These are phyloP conservation scores for Bibio marci DNA, from an alignment of 2,888 invertebrate species.

Conservation along the genomic window DNA sequence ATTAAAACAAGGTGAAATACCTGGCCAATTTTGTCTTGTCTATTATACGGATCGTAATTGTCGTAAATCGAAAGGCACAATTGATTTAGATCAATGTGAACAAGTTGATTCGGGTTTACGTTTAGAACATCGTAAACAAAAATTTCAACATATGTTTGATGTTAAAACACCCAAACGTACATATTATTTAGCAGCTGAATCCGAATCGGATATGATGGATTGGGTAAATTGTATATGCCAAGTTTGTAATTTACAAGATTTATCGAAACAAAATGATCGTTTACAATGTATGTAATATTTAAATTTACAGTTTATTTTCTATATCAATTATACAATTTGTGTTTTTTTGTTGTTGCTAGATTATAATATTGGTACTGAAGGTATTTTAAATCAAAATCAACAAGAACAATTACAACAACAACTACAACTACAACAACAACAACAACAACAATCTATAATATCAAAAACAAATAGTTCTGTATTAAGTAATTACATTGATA, in stretches of 20 bases:
- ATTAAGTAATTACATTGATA: too few relatives aligned
- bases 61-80: constrained; percentile 71
- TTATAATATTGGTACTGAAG: constrained; percentile 9
- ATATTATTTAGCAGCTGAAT: constrained; percentile 85
- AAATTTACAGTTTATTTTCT: not conserved
- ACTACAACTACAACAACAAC: constrained; percentile 5
- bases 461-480: too few relatives aligned
- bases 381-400: not conserved
- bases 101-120: constrained; percentile 79
- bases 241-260: constrained; percentile 70
- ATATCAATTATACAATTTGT: not conserved
- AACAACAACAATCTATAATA: not conserved
- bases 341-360: constrained; percentile 5
- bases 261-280: constrained; percentile 16
- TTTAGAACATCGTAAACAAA: constrained; percentile 63
- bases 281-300: constrained; percentile 16
- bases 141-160: constrained; percentile 73
- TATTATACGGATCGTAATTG: constrained; percentile 82
- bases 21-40: constrained; percentile 83
- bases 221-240: constrained; percentile 92
- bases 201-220: constrained; percentile 80
- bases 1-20: constrained; percentile 78
- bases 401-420: not conserved
- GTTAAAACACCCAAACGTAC: constrained; percentile 76
- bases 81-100: constrained; percentile 91